Percentiles rank a stretch among this genome's conserved stretches.
Evolutionary conservation across 2,113 vertebrate species (phyloP).

Genomic region (Cyprinodon tularosa): DNA sequence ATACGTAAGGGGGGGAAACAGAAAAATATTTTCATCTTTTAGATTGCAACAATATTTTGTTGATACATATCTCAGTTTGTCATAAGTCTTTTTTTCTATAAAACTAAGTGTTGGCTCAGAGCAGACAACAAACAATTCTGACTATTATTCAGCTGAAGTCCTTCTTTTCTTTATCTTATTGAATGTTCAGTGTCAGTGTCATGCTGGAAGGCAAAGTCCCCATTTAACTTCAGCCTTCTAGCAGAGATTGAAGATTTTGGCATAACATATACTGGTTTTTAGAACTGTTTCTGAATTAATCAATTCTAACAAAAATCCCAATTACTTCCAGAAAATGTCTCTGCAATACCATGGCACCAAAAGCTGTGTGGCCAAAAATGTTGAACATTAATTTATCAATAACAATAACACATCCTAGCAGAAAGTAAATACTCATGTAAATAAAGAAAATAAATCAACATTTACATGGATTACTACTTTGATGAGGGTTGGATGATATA

Average conservation of each 20-base stretch:
- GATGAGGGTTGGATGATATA: constrained; percentile 2
- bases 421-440: neutral
- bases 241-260: neutral
- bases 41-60: neutral
- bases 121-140: neutral
- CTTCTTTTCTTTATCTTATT: neutral
- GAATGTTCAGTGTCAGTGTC: neutral
- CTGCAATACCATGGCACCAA: neutral
- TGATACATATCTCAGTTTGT: neutral
- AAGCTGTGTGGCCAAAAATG: neutral
- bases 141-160: neutral
- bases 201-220: neutral
- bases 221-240: neutral
- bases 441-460: neutral
- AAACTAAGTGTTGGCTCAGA: neutral
- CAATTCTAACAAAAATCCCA: neutral
- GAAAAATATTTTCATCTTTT: neutral
- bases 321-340: neutral
- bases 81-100: neutral
- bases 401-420: neutral
- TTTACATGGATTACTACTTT: neutral
- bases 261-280: neutral
- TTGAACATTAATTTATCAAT: too few relatives aligned
- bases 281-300: neutral
- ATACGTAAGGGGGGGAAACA: neutral